These are phyloP conservation scores for Petrosia ficiformis DNA, from an alignment of 37 sponge, comb jelly and placozoan genomes.

Conservation along the genomic window DNA sequence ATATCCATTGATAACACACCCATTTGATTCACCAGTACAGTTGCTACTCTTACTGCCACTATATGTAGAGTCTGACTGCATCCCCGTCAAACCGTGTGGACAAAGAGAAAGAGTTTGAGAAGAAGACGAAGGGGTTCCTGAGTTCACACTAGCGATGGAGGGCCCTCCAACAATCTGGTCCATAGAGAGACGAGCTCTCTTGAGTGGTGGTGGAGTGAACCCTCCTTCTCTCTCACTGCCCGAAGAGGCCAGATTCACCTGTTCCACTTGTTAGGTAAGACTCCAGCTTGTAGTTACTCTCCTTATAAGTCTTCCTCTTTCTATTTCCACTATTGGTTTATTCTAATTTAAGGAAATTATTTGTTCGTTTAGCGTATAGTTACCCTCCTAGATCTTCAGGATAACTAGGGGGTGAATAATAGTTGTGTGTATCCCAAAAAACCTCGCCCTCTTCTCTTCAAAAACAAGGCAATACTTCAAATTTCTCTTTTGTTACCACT, in stretches of 20 bases:
- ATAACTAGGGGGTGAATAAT: too few relatives aligned
- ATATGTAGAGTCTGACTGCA: neutral
- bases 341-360: too few relatives aligned
- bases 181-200: slow-evolving; percentile 68
- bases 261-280: neutral
- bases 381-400: too few relatives aligned
- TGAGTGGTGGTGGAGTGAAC: slow-evolving; percentile 80
- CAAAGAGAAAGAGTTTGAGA: neutral
- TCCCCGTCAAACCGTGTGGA: neutral
- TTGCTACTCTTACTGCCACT: neutral
- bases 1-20: neutral
- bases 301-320: neutral
- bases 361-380: too few relatives aligned
- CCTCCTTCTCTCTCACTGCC: slow-evolving; percentile 73
- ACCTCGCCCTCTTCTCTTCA: too few relatives aligned
- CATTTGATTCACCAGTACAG: neutral
- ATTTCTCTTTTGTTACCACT: too few relatives aligned
- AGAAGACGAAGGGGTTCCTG: neutral
- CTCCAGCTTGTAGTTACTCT: neutral
- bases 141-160: neutral
- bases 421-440: too few relatives aligned
- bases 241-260: slow-evolving; percentile 67
- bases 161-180: slow-evolving; percentile 15
- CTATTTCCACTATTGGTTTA: too few relatives aligned
- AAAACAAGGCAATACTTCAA: too few relatives aligned